Conservation (phyloP, 1,140 invertebrate species). For the Riptortus pedestris region DNA sequence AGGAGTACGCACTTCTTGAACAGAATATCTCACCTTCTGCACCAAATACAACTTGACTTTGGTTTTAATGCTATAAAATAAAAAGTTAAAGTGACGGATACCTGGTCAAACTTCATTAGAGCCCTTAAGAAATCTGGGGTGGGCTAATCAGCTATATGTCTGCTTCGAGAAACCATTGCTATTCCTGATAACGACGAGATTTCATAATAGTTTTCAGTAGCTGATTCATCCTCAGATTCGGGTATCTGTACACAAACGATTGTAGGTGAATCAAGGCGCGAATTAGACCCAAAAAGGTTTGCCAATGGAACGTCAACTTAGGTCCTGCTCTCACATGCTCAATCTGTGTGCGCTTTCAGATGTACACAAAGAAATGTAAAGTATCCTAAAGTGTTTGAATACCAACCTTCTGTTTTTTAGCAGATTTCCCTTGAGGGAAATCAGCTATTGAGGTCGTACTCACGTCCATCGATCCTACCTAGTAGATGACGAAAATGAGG, state of each 20-base stretch:
- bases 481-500: too few relatives aligned
- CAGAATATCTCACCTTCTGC: conserved; percentile 27
- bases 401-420: background rate
- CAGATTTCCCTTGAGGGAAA: too few relatives aligned
- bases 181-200: too few relatives aligned
- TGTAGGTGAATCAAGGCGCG: background rate
- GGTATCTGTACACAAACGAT: background rate
- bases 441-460: too few relatives aligned
- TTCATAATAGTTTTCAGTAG: background rate
- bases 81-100: conserved; percentile 30
- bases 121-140: conserved; percentile 30
- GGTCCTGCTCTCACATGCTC: background rate
- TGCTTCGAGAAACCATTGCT: too few relatives aligned
- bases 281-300: background rate
- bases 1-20: conserved; percentile 26
- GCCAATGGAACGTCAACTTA: background rate
- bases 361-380: background rate
- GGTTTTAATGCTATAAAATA: conserved; percentile 28
- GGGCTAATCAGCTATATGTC: background rate
- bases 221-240: background rate
- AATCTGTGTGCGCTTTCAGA: background rate
- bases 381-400: background rate
- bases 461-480: too few relatives aligned
- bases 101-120: conserved; percentile 31
- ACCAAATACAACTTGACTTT: conserved; percentile 25